Evolutionary conservation across 2,888 invertebrate genomes (phyloP), one percentile per base, ranked within the genome.

Genomic region (Altica lythri): DNA sequence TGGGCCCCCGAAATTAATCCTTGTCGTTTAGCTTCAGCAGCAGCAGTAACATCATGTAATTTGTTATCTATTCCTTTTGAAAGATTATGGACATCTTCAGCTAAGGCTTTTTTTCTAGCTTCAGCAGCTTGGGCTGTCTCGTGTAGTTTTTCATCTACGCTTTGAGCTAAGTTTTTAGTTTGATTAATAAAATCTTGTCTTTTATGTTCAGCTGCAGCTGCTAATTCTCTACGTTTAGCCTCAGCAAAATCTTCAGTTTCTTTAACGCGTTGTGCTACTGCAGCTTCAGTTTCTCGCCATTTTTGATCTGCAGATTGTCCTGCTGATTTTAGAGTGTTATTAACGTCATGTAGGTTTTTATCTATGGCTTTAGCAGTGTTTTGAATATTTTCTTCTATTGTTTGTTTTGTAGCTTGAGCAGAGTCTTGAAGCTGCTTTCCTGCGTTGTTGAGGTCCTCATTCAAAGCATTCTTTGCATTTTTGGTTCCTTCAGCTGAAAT

Each of bases 101-200:
- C 51, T 10, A 55, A 10, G 5, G 53, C 53, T 37, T 49, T 46
- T 34, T 18, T 38, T 47, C 61, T 55, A 12, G 57, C 53, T 52
- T 63, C 59, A 13, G 60, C 65, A 22, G 62, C 49, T 22, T 60
- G 61, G 10, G 56, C 61, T 1, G 50, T 29, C n/a, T 38, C 48
- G 14, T 51, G 52, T 6, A 53, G 27, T 30, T 55, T 55, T 16
- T 48, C 40, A 42, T 57, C 46, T n/a, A 60, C 29, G 10, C 40
- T 47, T 32, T 51, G 29, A 2, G 46, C 61, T 4, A 55, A 19
- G 9, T 59, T 51, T 10, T 56, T 48, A n/a, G 53, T 86, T 58
- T 79, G 71, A 68, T 85, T 85, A 27, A 73, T 73, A 22, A 76
- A 79, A 77, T 76, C 50, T 19, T 82, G 81, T 63, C 83, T 72